Base-by-base conservation (phyloP, 2,888 invertebrate species). In the Pachycephus smyrnensis region DNA sequence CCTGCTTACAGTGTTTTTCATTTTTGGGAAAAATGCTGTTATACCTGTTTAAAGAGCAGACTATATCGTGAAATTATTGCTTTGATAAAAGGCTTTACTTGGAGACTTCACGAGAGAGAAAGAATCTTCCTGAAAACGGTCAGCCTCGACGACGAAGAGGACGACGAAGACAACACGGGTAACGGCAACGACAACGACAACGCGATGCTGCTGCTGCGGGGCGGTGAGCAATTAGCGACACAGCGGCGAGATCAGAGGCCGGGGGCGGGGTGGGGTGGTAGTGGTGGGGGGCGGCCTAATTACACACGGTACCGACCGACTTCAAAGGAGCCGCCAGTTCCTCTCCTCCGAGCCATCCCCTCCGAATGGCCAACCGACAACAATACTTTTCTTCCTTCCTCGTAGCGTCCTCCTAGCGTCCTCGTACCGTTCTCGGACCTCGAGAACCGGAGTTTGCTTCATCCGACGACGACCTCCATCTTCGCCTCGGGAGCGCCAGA, bases 151-250 rank as follows among this genome's bases (percentile, higher is more conserved):
- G 55, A 55, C 40, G 1, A 37, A 37, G 37, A 4, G 37, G 37
- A 37, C 15, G 12, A 37, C 40, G 55, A 55, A 55, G 55, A 55
- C 55, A 55, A 23, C 55, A 55, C 23, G 23, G 55, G 55, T 55
- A 55, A 55, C 55, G 40, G 40, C 40, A 40, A 40, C 40, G 74
- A 78, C 78, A 82, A 76, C 78, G 84, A 78, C 85, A 84, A 81
- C 83, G 86, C 83, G 86, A 81, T 81, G 85, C 84, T 87, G 85
- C 85, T 86, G 89, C 88, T 88, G 89, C 89, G 89, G 89, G 89
- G 89, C 89, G 89, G 89, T 86, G 89, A 89, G 89, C 89, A 89
- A 89, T 89, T 89, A 89, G 89, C 89, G 89, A 89, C 89, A 89
- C 89, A 89, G 89, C 88, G 89, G 89, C 89, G 84, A 89, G 89